phyloP scores from a whole-genome alignment of 2,797 vertebrate species.

The Natrix natrix region DNA sequence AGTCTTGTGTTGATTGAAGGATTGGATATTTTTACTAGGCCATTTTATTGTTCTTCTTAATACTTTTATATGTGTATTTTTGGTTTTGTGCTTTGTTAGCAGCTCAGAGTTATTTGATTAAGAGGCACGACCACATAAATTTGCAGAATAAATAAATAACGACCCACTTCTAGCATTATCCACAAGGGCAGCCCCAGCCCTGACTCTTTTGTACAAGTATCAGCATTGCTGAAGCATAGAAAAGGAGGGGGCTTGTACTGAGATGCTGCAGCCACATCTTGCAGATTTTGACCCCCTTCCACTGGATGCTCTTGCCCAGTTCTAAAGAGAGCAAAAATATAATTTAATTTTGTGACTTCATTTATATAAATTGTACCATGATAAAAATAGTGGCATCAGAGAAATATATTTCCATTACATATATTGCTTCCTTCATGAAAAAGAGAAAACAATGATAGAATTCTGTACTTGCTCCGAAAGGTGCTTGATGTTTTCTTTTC shows the following conservation, averaged over 20 bases:
- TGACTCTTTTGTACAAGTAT: background rate
- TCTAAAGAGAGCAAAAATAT: background rate
- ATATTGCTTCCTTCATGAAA: background rate
- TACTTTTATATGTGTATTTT: background rate
- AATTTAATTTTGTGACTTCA: background rate
- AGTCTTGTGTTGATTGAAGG: background rate
- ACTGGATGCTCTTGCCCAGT: background rate
- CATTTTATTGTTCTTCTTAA: background rate
- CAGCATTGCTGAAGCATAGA: background rate
- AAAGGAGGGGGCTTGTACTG: background rate
- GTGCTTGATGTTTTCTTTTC: background rate
- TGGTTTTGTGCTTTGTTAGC: background rate
- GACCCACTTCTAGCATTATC: background rate
- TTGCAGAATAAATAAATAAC: background rate
- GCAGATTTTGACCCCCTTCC: background rate
- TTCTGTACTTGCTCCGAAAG: background rate
- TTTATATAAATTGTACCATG: background rate
- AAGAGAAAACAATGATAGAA: background rate
- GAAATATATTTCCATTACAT: background rate
- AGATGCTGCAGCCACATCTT: background rate
- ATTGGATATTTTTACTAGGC: background rate
- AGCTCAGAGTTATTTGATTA: background rate
- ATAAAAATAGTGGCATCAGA: background rate
- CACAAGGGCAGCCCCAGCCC: background rate
- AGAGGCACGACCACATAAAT: background rate